phyloP scores from a whole-genome alignment of 2,797 vertebrate species.

The Cetoscarus ocellatus region DNA sequence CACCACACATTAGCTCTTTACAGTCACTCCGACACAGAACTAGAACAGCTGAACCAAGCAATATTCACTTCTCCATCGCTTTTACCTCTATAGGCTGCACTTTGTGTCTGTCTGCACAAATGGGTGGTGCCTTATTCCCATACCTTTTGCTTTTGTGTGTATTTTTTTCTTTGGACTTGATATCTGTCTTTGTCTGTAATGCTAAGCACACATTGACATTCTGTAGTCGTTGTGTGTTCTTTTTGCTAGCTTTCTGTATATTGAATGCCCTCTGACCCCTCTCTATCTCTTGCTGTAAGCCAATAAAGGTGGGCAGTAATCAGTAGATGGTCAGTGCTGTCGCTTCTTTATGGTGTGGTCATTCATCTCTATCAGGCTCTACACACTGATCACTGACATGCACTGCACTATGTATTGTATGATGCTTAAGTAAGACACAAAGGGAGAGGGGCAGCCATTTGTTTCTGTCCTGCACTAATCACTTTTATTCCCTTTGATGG shows the following conservation, averaged over 20 bases:
- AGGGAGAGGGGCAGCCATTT: conserved; percentile 31
- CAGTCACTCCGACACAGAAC: conserved; percentile 10
- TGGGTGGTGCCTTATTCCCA: conserved; percentile 12
- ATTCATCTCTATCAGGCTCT: conserved; percentile 68
- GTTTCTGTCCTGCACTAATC: conserved; percentile 55
- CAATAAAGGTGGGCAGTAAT: conserved; percentile 79
- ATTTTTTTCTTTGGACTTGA: conserved; percentile 12
- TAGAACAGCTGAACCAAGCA: conserved; percentile 40
- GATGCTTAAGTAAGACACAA: conserved; percentile 12
- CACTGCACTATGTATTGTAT: conserved; percentile 20
- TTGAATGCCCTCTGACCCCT: conserved; percentile 67
- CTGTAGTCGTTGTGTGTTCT: conserved; percentile 22
- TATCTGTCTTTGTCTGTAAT: conserved; percentile 37
- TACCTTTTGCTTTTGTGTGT: conserved; percentile 2
- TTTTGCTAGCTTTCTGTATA: conserved; percentile 38
- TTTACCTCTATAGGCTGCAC: neutral
- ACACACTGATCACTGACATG: conserved; percentile 54
- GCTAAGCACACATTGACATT: conserved; percentile 14
- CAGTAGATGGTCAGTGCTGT: conserved; percentile 76
- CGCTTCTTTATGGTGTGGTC: conserved; percentile 51
- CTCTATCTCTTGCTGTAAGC: conserved; percentile 62
- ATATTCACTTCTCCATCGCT: neutral
- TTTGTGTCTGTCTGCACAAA: neutral
- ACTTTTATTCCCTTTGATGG: conserved; percentile 45
- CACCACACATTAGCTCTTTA: conserved; percentile 27